A percentile compares a stretch with the other conserved stretches of the same genome.
Evolutionary conservation across 2,797 vertebrate genomes (phyloP).

Genomic region (Schizothorax lantsangensis): DNA sequence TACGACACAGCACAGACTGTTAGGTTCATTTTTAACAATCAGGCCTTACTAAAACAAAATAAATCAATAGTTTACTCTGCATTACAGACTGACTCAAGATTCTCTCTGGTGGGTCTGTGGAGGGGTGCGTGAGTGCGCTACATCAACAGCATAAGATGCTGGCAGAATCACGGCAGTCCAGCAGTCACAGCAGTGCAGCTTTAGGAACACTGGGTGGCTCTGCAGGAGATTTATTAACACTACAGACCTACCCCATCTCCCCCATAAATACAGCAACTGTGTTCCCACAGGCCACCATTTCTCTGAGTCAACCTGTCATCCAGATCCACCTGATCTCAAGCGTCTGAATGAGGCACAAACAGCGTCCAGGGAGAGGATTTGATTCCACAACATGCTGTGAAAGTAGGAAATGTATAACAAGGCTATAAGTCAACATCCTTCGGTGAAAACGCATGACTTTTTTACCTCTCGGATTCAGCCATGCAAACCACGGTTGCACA

Average conservation of each 20-base stretch:
- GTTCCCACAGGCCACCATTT: constrained; percentile 38
- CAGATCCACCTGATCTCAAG: constrained; percentile 32
- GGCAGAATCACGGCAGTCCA: not conserved
- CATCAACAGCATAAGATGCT: not conserved
- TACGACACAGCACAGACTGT: constrained; percentile 35
- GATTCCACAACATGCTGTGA: constrained; percentile 38
- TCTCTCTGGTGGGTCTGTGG: constrained; percentile 14
- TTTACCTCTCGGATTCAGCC: constrained; percentile 22
- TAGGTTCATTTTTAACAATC: constrained; percentile 79
- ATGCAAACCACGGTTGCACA: constrained; percentile 23
- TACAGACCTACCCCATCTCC: constrained; percentile 51
- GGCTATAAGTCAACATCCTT: constrained; percentile 28
- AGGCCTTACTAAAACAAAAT: constrained; percentile 77
- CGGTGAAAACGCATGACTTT: constrained; percentile 3
- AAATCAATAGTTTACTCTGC: constrained; percentile 70
- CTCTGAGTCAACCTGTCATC: constrained; percentile 27
- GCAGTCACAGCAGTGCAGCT: constrained; percentile 49
- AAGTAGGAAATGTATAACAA: constrained; percentile 34
- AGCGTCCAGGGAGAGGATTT: constrained; percentile 35
- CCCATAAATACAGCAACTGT: constrained; percentile 64
- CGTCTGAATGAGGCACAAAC: constrained; percentile 12
- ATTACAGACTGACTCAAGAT: constrained; percentile 25
- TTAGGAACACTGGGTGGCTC: constrained; percentile 63
- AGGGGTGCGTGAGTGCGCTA: not conserved
- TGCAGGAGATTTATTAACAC: constrained; percentile 62